These are phyloP conservation scores for Acanthosepion lycidas DNA, from an alignment of 2,888 invertebrate species.

Conservation along the genomic window DNA sequence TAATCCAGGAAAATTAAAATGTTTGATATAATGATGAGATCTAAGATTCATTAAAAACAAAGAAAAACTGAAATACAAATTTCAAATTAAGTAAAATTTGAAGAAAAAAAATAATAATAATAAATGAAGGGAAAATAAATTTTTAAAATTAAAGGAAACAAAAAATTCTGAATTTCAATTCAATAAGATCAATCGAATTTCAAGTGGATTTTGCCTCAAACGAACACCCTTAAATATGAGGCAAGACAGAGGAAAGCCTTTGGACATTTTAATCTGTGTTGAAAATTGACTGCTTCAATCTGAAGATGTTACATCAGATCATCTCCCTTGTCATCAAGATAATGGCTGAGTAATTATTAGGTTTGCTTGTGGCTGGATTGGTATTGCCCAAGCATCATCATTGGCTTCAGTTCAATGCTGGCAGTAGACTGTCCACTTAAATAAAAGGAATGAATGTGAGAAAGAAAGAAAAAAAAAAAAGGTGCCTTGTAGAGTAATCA, in stretches of 20 bases:
- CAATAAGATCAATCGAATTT: neutral
- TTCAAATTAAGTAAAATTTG: slow-evolving; percentile 18
- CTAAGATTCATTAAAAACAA: neutral
- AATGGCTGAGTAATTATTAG: neutral
- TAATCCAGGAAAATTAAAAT: neutral
- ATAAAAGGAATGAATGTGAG: neutral
- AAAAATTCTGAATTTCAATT: neutral
- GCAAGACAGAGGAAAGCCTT: neutral
- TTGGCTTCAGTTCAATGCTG: neutral
- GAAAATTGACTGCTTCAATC: neutral
- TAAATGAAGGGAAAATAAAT: neutral
- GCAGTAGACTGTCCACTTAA: neutral
- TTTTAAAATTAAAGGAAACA: neutral
- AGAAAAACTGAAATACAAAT: neutral
- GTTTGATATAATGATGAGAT: slow-evolving; percentile 8
- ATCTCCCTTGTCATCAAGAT: neutral
- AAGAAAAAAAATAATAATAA: neutral
- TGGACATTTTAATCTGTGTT: slow-evolving; percentile 33
- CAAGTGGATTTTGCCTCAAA: neutral
- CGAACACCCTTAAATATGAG: neutral
- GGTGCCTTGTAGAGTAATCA: neutral
- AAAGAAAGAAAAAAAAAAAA: neutral
- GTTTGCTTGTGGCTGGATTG: slow-evolving; percentile 20
- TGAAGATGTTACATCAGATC: neutral
- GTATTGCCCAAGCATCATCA: neutral